A percentile compares a stretch with the other conserved stretches of the same genome.
phyloP scores from a whole-genome alignment of 2,888 invertebrate genomes.

The Chrysopilus asiliformis region DNA sequence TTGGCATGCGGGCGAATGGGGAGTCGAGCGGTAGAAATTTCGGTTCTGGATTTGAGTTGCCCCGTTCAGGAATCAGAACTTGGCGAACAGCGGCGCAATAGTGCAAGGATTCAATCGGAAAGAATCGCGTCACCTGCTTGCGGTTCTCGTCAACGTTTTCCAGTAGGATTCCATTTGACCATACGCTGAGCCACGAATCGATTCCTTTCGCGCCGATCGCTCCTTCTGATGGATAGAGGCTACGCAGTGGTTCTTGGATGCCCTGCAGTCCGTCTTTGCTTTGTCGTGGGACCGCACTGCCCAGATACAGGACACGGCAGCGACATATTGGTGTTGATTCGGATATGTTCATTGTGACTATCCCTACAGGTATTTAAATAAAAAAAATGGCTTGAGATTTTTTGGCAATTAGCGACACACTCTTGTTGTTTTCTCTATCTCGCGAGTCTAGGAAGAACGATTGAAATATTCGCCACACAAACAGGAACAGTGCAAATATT shows the following conservation, averaged over 20 bases:
- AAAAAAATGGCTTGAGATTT: too few species aligned
- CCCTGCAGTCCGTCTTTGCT: constrained; percentile 96
- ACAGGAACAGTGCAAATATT: too few species aligned
- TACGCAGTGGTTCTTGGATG: constrained; percentile 91
- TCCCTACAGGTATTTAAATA: too few species aligned
- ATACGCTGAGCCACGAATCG: constrained; percentile 93
- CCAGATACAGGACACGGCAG: constrained; percentile 91
- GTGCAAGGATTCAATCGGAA: constrained; percentile 88
- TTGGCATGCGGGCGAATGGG: constrained; percentile 85
- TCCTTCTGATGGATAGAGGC: constrained; percentile 90
- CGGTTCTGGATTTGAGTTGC: constrained; percentile 53
- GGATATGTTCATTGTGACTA: constrained; percentile 39
- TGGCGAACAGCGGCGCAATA: constrained; percentile 92
- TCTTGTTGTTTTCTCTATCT: too few species aligned
- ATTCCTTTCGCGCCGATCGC: constrained; percentile 79
- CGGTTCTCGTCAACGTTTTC: constrained; percentile 95
- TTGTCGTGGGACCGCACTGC: constrained; percentile 91
- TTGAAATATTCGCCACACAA: too few species aligned
- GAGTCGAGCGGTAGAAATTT: constrained; percentile 91
- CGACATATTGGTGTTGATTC: constrained; percentile 91
- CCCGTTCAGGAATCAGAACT: constrained; percentile 55
- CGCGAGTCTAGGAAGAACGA: too few species aligned
- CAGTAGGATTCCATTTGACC: constrained; percentile 88
- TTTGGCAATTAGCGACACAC: too few species aligned
- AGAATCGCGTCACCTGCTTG: constrained; percentile 87